phyloP scores from a whole-genome alignment of 2,888 invertebrate species.

The Eupithecia dodoneata region DNA sequence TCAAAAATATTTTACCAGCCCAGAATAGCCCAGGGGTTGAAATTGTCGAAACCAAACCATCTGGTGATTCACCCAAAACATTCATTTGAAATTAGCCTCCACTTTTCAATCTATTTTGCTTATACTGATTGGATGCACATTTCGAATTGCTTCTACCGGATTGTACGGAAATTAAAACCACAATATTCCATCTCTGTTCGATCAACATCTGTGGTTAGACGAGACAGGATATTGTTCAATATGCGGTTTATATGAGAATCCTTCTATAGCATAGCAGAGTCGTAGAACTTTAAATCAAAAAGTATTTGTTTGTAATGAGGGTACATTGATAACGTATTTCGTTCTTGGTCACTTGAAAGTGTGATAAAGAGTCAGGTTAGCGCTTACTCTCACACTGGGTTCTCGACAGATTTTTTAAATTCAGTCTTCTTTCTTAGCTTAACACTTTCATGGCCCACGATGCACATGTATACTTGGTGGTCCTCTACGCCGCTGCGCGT shows the following conservation, averaged over 20 bases:
- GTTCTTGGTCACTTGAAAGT: background rate
- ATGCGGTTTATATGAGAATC: slow-evolving; percentile 14
- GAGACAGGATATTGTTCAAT: background rate
- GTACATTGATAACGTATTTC: background rate
- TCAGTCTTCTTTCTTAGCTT: background rate
- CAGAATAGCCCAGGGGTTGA: background rate
- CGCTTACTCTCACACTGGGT: background rate
- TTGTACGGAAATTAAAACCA: background rate
- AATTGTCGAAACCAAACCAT: background rate
- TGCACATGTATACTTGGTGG: too few species aligned
- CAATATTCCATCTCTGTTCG: background rate
- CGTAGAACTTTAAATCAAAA: background rate
- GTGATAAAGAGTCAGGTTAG: background rate
- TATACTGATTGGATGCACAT: background rate
- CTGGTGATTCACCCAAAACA: background rate
- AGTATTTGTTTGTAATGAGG: background rate
- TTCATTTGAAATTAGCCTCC: background rate
- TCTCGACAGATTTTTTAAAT: background rate
- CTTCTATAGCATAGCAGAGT: background rate
- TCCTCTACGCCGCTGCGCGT: too few species aligned
- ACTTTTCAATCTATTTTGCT: background rate
- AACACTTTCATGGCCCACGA: too few species aligned
- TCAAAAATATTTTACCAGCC: background rate
- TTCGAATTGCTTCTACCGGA: background rate
- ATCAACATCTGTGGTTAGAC: background rate